Evolutionary conservation across 2,888 invertebrate species (phyloP).

Genomic region (Baccha elongata): DNA sequence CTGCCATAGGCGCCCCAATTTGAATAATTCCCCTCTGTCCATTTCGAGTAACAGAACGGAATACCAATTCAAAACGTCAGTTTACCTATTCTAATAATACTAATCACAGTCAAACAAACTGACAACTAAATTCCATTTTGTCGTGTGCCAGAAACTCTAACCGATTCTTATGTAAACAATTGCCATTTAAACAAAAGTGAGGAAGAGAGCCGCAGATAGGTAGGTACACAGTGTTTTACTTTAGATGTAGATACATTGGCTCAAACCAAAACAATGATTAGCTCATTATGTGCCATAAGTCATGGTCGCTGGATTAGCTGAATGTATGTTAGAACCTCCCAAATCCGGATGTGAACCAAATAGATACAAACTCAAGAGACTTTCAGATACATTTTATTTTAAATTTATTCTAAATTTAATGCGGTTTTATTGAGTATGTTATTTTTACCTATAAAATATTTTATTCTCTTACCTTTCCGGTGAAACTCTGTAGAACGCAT

Average conservation of each 20-base stretch:
- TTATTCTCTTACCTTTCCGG: conserved; percentile 63
- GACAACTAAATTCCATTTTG: conserved; percentile 65
- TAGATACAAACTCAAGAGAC: conserved; percentile 9
- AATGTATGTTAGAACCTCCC: conserved; percentile 70
- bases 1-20: conserved; percentile 49
- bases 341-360: conserved; percentile 63
- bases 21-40: conserved; percentile 21
- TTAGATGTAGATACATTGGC: not conserved
- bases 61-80: conserved; percentile 55
- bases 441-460: not conserved
- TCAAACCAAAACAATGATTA: conserved; percentile 61
- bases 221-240: not conserved
- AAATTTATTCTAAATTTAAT: conserved; percentile 24
- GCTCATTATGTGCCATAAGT: conserved; percentile 60
- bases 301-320: conserved; percentile 46
- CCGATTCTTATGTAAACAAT: conserved; percentile 62
- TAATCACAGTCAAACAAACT: conserved; percentile 46
- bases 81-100: conserved; percentile 45
- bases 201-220: conserved; percentile 12
- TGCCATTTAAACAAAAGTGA: not conserved
- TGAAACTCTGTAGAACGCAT: conserved; percentile 71
- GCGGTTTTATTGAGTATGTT: conserved; percentile 3
- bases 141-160: conserved; percentile 68
- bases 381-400: conserved; percentile 34
- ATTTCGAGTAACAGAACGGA: conserved; percentile 44